A percentile compares a stretch with the other conserved stretches of the same genome.
phyloP scores from a whole-genome alignment of 1,140 invertebrate species.

The Cotesia glomerata region DNA sequence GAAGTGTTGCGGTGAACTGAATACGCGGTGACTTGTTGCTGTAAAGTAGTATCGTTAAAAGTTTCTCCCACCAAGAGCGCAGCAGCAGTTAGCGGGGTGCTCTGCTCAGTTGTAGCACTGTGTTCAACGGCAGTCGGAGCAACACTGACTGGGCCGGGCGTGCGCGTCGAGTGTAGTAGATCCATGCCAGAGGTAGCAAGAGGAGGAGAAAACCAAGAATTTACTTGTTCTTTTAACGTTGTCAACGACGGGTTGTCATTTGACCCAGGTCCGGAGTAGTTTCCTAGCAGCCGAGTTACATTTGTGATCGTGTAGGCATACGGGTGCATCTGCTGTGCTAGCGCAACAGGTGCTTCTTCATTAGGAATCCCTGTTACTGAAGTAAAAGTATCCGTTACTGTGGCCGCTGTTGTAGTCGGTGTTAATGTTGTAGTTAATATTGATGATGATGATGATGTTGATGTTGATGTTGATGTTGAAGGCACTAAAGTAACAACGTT shows the following conservation, averaged over 20 bases:
- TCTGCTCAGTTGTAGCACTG: background rate
- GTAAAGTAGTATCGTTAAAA: conserved; percentile 33
- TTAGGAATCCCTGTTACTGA: background rate
- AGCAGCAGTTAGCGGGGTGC: background rate
- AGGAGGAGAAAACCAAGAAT: conserved; percentile 48
- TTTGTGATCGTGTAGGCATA: conserved; percentile 61
- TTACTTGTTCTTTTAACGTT: conserved; percentile 31
- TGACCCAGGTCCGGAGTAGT: conserved; percentile 58
- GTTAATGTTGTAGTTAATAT: background rate
- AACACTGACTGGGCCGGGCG: conserved; percentile 56
- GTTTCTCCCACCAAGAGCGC: conserved; percentile 34
- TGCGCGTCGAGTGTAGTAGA: conserved; percentile 52
- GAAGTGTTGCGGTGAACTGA: conserved; percentile 32
- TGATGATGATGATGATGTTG: too few relatives aligned
- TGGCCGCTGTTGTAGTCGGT: conserved; percentile 26
- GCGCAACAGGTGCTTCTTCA: conserved; percentile 38
- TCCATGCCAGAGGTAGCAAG: conserved; percentile 38
- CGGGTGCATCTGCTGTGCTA: conserved; percentile 51
- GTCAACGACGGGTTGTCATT: conserved; percentile 36
- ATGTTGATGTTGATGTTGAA: conserved; percentile 21
- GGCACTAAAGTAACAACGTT: conserved; percentile 17
- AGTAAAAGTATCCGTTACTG: conserved; percentile 1
- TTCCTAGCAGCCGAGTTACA: conserved; percentile 59
- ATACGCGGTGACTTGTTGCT: conserved; percentile 15
- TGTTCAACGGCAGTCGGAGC: conserved; percentile 55